Evolutionary conservation across 1,140 invertebrate species (phyloP), one percentile per base, ranked within the genome.

Genomic region (Macrosteles quadrilineatus): DNA sequence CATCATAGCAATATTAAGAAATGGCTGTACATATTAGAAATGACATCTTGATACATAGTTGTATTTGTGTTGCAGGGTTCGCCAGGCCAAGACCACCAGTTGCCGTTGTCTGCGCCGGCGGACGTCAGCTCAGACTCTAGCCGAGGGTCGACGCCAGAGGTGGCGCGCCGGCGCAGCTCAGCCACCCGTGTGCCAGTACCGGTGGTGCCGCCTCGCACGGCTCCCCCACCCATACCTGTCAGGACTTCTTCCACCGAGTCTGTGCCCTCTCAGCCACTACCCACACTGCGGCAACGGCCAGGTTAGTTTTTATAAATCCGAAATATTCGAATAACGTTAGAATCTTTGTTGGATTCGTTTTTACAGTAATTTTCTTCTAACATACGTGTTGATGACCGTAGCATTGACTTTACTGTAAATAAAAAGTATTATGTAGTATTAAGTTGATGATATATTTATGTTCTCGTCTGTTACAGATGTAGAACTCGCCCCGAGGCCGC

Each of bases 141-240:
- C 75, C 80, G 78, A 23, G 76, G 80, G 0, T 85, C 84, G 0
- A 82, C 82, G 0, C 84, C 84, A 0, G 84, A 85, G 76, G 70
- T 82, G 70, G 79, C 81, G 45, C 75, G 82, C 11, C 80, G 83
- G 31, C 19, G 57, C 32, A 69, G 50, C 36, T 67, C 40, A 23
- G 17, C 45, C 19, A 25, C 31, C 17, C 50, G 59, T 21, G 19
- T 32, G 57, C 59, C 65, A 12, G 72, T 65, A 66, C 72, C 73
- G 21, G 70, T 68, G 0, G 68, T 75, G n/a, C 72, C 74, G 31
- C 74, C 75, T 14, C 69, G 75, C 27, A 69, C 45, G 30, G 71
- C 74, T 0, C 74, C 75, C 23, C 75, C 74, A 4, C 73, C 75
- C 19, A 66, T 76, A 19, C 75, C 75, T 59, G 53, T 72, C 4